phyloP scores from a whole-genome alignment of 2,888 invertebrate species.

The Notocelia uddmanniana region DNA sequence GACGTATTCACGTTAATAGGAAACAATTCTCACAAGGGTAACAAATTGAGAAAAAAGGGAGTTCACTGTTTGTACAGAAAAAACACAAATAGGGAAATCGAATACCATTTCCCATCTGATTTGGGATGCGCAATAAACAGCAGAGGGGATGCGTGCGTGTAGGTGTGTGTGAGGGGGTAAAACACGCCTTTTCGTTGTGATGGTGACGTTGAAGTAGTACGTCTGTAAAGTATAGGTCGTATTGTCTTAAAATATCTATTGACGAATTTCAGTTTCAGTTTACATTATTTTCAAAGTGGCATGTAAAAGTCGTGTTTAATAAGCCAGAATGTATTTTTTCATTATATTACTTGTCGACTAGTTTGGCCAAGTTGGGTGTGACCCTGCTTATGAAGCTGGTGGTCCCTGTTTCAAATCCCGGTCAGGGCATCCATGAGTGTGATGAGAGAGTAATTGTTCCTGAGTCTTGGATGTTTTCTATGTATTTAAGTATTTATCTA shows the following conservation, averaged over 20 bases:
- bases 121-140: slow-evolving; percentile 59
- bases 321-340: background rate
- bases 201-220: slow-evolving; percentile 33
- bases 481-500: no score
- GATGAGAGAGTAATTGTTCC: no score
- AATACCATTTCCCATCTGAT: slow-evolving; percentile 62
- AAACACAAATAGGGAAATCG: slow-evolving; percentile 65
- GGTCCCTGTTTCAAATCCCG: no score
- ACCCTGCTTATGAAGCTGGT: no score
- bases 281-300: background rate
- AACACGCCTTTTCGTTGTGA: slow-evolving; percentile 41
- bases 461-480: no score
- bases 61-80: slow-evolving; percentile 60
- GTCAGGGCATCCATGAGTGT: no score
- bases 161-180: slow-evolving; percentile 11
- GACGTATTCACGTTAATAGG: slow-evolving; percentile 50
- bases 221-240: no score
- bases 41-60: slow-evolving; percentile 62
- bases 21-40: slow-evolving; percentile 55
- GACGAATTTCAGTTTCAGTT: background rate
- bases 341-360: no score
- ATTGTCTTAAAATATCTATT: background rate
- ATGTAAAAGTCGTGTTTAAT: background rate
- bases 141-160: slow-evolving; percentile 46
- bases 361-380: no score